Evolutionary conservation across 2,113 vertebrate species (phyloP).

Genomic region (Benitochromis conjunctus): DNA sequence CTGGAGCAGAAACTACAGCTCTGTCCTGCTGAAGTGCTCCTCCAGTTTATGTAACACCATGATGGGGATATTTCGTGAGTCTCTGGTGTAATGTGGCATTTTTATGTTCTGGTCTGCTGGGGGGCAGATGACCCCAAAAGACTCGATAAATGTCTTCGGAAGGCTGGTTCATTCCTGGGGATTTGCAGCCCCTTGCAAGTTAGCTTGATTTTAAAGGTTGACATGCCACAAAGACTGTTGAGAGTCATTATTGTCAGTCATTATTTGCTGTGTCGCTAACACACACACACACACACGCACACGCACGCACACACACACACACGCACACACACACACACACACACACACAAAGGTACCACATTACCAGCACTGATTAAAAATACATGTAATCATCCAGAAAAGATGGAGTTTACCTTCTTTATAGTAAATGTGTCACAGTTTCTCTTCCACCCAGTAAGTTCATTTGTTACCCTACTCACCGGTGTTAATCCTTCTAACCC

Average conservation of each 20-base stretch:
- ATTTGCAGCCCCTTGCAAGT: not conserved
- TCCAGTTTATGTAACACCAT: not conserved
- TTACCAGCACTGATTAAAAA: not conserved
- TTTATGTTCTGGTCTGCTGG: not conserved
- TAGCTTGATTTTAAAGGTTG: not conserved
- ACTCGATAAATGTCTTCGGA: not conserved
- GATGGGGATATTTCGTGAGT: not conserved
- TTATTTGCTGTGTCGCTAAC: not conserved
- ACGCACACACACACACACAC: not conserved
- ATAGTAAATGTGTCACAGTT: conserved; percentile 50
- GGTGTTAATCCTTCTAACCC: conserved; percentile 67
- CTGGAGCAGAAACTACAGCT: not conserved
- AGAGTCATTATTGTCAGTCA: not conserved
- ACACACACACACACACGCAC: not conserved
- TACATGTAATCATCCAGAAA: not conserved
- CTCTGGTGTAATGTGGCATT: not conserved
- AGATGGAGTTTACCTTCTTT: not conserved
- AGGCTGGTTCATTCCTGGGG: not conserved
- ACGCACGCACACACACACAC: not conserved
- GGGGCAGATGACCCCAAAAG: not conserved
- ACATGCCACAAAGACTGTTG: not conserved
- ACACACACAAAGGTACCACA: not conserved
- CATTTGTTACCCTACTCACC: conserved; percentile 63
- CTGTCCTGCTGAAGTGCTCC: not conserved
- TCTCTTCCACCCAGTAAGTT: conserved; percentile 48